phyloP scores from a whole-genome alignment of 2,797 vertebrate genomes.

The Glyptemys insculpta region DNA sequence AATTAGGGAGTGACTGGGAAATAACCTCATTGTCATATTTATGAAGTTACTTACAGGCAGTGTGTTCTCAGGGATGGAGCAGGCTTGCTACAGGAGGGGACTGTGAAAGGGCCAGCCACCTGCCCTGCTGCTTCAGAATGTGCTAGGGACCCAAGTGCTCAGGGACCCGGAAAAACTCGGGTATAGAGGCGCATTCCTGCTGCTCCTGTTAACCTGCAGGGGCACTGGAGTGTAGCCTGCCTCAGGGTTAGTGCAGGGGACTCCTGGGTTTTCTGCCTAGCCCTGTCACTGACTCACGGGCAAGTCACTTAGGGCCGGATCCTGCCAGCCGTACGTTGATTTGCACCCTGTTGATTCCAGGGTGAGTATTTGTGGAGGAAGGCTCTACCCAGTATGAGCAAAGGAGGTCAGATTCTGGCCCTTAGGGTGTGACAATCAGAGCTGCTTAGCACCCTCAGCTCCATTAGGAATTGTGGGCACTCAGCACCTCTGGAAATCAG shows the following conservation, averaged over 20 bases:
- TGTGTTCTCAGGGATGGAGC: neutral
- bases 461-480: neutral
- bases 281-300: neutral
- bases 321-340: neutral
- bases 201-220: neutral
- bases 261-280: neutral
- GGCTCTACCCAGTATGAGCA: neutral
- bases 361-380: neutral
- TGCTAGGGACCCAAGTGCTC: neutral
- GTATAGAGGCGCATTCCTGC: neutral
- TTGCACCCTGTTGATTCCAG: neutral
- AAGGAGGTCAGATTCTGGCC: neutral
- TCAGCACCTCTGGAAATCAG: neutral
- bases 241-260: neutral
- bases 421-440: neutral
- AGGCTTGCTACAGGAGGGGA: neutral
- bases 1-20: neutral
- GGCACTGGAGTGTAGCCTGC: neutral
- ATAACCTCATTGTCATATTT: neutral
- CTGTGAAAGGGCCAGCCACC: neutral
- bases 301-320: neutral
- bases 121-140: neutral
- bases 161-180: neutral
- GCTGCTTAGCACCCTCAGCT: neutral
- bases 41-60: neutral